Percentiles rank a stretch among this genome's conserved stretches.
These are phyloP conservation scores for Drosophila elegans DNA, from an alignment of 1,140 invertebrate genomes.

Conservation along the genomic window DNA sequence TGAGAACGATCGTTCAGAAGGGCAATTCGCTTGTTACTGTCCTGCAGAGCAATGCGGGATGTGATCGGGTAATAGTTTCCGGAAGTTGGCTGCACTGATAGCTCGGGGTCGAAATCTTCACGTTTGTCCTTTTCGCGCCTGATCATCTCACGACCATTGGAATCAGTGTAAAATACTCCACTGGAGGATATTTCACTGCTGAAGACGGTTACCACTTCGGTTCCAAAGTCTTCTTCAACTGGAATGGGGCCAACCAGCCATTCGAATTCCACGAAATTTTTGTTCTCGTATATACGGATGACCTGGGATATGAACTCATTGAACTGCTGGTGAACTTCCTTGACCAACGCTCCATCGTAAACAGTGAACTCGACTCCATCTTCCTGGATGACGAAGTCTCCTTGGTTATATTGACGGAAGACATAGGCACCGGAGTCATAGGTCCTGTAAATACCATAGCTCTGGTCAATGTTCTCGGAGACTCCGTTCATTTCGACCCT, in stretches of 20 bases:
- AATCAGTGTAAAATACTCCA: slow-evolving; percentile 95
- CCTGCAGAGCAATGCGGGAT: slow-evolving; percentile 90
- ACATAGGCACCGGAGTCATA: slow-evolving; percentile 94
- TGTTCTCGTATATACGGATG: slow-evolving; percentile 89
- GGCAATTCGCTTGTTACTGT: slow-evolving; percentile 86
- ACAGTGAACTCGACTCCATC: slow-evolving; percentile 85
- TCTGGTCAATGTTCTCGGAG: slow-evolving; percentile 86
- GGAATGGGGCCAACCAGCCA: slow-evolving; percentile 98
- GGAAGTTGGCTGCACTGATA: slow-evolving; percentile 88
- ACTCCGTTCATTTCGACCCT: slow-evolving; percentile 86
- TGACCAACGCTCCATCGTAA: slow-evolving; percentile 89
- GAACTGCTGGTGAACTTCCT: slow-evolving; percentile 93
- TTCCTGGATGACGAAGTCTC: slow-evolving; percentile 76
- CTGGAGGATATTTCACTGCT: slow-evolving; percentile 88
- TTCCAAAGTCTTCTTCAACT: slow-evolving; percentile 90
- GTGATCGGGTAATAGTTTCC: slow-evolving; percentile 98
- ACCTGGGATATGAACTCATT: slow-evolving; percentile 93
- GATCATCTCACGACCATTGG: slow-evolving; percentile 96
- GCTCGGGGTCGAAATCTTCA: slow-evolving; percentile 89
- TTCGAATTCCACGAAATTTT: slow-evolving; percentile 92
- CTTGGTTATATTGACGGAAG: slow-evolving; percentile 89
- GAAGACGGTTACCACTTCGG: slow-evolving; percentile 93
- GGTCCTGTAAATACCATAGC: slow-evolving; percentile 91
- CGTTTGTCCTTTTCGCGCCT: slow-evolving; percentile 90
- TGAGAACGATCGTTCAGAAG: slow-evolving; percentile 94